Conservation (phyloP, 2,888 invertebrate species). For the Caenorhabditis japonica region DNA sequence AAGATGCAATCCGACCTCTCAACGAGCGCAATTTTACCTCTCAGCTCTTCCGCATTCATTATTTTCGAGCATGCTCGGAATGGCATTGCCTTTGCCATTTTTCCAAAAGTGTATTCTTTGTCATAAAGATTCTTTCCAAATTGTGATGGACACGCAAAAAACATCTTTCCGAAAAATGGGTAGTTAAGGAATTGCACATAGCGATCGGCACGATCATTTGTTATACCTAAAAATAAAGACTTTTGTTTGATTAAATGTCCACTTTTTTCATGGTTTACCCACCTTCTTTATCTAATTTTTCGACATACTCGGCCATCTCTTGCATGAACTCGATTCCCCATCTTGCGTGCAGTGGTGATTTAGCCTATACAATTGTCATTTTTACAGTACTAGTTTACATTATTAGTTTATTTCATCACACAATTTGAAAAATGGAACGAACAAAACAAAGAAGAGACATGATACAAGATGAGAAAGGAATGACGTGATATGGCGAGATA, state of each 20-base stretch:
- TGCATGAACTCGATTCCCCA: slow-evolving; percentile 95
- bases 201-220: slow-evolving; percentile 77
- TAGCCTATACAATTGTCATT: slow-evolving; percentile 85
- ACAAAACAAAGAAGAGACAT: too few species aligned
- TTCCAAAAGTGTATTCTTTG: slow-evolving; percentile 78
- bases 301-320: slow-evolving; percentile 93
- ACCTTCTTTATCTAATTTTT: slow-evolving; percentile 78
- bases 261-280: neutral
- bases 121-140: slow-evolving; percentile 77
- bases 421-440: too few species aligned
- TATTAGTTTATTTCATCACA: too few species aligned
- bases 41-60: slow-evolving; percentile 81
- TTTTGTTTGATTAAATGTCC: neutral
- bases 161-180: slow-evolving; percentile 79
- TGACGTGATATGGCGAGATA: too few species aligned
- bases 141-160: slow-evolving; percentile 79
- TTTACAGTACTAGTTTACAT: too few species aligned
- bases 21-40: slow-evolving; percentile 87
- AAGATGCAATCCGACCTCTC: slow-evolving; percentile 94
- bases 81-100: slow-evolving; percentile 83
- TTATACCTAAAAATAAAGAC: neutral
- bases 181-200: slow-evolving; percentile 80
- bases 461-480: too few species aligned
- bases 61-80: slow-evolving; percentile 82
- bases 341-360: slow-evolving; percentile 88